These are phyloP conservation scores for Anarsia innoxiella DNA, from an alignment of 2,888 invertebrate genomes.

Conservation along the genomic window DNA sequence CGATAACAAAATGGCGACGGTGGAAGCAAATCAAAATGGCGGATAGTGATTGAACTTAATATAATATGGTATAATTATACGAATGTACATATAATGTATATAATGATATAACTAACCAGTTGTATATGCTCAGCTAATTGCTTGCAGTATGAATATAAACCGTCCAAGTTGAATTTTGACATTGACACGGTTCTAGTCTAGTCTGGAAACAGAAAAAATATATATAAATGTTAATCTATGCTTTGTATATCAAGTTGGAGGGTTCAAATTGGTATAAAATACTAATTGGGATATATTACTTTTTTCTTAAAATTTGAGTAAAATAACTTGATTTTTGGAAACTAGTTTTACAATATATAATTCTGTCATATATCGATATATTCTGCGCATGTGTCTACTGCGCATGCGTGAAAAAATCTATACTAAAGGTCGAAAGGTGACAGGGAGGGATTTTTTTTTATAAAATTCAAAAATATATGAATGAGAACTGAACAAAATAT, in stretches of 20 bases:
- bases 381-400: constrained; percentile 20
- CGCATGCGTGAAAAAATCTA: constrained; percentile 32
- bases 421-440: constrained; percentile 27
- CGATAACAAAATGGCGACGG: constrained; percentile 12
- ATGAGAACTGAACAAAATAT: constrained; percentile 15
- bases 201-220: constrained; percentile 67
- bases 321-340: too few species aligned
- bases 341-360: too few species aligned
- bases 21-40: constrained; percentile 25
- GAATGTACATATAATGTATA: constrained; percentile 15
- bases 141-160: constrained; percentile 75
- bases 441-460: constrained; percentile 14
- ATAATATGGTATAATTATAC: background rate
- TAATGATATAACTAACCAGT: constrained; percentile 61
- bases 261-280: too few species aligned
- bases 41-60: constrained; percentile 9
- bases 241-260: too few species aligned
- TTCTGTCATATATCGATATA: too few species aligned
- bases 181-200: constrained; percentile 54
- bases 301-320: too few species aligned
- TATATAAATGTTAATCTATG: too few species aligned
- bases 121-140: constrained; percentile 74
- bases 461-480: constrained; percentile 19
- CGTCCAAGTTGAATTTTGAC: constrained; percentile 72
- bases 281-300: too few species aligned